Conservation (phyloP, 2,888 invertebrate genomes). For the Andrena bucephala region DNA sequence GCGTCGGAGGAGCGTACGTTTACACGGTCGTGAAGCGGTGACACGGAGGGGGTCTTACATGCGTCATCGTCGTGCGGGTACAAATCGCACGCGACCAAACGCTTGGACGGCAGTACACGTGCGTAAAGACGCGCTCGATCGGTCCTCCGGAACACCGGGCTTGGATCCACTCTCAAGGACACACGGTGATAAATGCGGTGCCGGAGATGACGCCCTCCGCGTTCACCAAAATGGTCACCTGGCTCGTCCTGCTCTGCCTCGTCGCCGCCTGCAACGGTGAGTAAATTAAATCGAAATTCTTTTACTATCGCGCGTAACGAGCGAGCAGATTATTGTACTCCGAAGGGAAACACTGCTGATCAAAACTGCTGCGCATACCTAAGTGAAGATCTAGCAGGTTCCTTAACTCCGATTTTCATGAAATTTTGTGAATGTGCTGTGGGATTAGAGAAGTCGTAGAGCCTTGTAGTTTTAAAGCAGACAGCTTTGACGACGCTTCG, state of each 20-base stretch:
- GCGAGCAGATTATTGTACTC: not conserved
- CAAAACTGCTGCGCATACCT: too few species aligned
- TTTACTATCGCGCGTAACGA: not conserved
- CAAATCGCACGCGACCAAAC: conserved; percentile 72
- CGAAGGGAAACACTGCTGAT: too few species aligned
- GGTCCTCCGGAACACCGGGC: conserved; percentile 46
- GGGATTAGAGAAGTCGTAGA: too few species aligned
- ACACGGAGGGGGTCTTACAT: conserved; percentile 66
- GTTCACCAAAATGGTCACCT: conserved; percentile 75
- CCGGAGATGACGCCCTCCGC: conserved; percentile 65
- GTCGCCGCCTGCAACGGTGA: conserved; percentile 70
- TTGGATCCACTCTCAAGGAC: conserved; percentile 49
- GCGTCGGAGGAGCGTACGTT: conserved; percentile 36
- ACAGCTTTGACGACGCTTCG: too few species aligned
- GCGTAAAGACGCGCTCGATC: conserved; percentile 58
- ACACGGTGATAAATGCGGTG: conserved; percentile 72
- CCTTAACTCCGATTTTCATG: too few species aligned
- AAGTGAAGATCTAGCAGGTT: too few species aligned
- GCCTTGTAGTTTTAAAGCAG: too few species aligned
- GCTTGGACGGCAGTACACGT: conserved; percentile 70
- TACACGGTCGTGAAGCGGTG: conserved; percentile 47
- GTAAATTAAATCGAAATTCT: conserved; percentile 32
- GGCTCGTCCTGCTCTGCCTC: conserved; percentile 69
- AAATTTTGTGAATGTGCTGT: too few species aligned
- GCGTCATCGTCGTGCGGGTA: conserved; percentile 71